Evolutionary conservation across 1,140 invertebrate species (phyloP).

Genomic region (Apis florea): DNA sequence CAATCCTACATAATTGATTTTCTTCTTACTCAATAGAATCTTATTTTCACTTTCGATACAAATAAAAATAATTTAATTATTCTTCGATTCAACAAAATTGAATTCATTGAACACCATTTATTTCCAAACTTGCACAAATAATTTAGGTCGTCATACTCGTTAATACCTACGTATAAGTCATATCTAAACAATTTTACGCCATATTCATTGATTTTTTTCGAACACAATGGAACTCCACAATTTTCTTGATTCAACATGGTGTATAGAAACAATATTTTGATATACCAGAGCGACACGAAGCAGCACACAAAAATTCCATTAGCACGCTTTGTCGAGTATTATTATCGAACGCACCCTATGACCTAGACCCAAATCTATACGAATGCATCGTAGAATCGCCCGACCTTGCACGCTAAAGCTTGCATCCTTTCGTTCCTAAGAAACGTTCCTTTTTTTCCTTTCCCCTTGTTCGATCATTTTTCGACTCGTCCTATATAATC

Average conservation of each 20-base stretch:
- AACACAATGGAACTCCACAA: not conserved
- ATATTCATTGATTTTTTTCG: not conserved
- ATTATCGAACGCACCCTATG: conserved; percentile 50
- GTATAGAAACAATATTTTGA: conserved; percentile 1
- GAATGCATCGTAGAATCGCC: conserved; percentile 43
- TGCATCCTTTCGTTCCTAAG: not conserved
- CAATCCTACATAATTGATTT: too few relatives aligned
- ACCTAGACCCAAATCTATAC: conserved; percentile 59
- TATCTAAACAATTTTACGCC: too few relatives aligned
- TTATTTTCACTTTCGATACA: too few relatives aligned
- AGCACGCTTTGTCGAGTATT: conserved; percentile 2
- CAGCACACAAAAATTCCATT: conserved; percentile 29
- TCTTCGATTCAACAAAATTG: too few relatives aligned
- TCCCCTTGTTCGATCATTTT: not conserved
- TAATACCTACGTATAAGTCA: too few relatives aligned
- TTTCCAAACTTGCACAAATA: too few relatives aligned
- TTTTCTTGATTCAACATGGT: not conserved
- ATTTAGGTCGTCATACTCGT: too few relatives aligned
- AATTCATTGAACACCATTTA: too few relatives aligned
- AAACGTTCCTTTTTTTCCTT: not conserved
- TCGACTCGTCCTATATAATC: not conserved
- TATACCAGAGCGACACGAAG: not conserved
- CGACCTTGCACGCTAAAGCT: conserved; percentile 19
- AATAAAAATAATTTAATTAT: too few relatives aligned
- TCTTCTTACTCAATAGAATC: too few relatives aligned